Percentiles rank a stretch among this genome's conserved stretches.
phyloP scores from a whole-genome alignment of 2,888 invertebrate genomes.

The Lasioglossum figueresi region DNA sequence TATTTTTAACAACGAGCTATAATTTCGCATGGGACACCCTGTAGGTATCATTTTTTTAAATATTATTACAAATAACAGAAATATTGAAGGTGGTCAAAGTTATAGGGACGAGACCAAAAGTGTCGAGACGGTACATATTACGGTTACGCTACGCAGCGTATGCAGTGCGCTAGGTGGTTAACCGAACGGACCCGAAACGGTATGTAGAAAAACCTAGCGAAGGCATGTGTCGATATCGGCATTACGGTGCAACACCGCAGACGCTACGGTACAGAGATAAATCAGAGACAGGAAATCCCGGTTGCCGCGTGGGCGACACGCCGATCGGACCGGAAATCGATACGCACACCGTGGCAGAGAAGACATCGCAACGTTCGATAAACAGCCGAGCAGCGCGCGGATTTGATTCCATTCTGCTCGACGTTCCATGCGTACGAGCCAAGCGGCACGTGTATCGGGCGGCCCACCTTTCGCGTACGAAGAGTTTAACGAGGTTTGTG shows the following conservation, averaged over 20 bases:
- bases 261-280: slow-evolving; percentile 46
- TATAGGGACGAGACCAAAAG: too few species aligned
- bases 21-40: too few species aligned
- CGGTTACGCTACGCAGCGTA: background rate
- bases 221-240: slow-evolving; percentile 35
- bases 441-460: slow-evolving; percentile 38
- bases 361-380: slow-evolving; percentile 63
- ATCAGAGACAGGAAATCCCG: slow-evolving; percentile 54
- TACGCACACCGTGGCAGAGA: slow-evolving; percentile 50
- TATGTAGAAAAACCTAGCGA: background rate
- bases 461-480: slow-evolving; percentile 50
- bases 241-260: background rate
- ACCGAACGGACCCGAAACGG: background rate
- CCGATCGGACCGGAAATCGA: slow-evolving; percentile 63
- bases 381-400: slow-evolving; percentile 36
- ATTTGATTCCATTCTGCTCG: slow-evolving; percentile 57
- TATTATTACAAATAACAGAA: too few species aligned
- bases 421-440: slow-evolving; percentile 56
- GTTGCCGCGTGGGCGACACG: slow-evolving; percentile 26
- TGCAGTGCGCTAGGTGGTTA: background rate
- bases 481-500: slow-evolving; percentile 61
- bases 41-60: too few species aligned
- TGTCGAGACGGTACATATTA: background rate
- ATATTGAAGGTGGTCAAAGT: too few species aligned
- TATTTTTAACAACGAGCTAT: too few species aligned